These are phyloP conservation scores for Falco peregrinus DNA, from an alignment of 2,797 vertebrate species.

Conservation along the genomic window DNA sequence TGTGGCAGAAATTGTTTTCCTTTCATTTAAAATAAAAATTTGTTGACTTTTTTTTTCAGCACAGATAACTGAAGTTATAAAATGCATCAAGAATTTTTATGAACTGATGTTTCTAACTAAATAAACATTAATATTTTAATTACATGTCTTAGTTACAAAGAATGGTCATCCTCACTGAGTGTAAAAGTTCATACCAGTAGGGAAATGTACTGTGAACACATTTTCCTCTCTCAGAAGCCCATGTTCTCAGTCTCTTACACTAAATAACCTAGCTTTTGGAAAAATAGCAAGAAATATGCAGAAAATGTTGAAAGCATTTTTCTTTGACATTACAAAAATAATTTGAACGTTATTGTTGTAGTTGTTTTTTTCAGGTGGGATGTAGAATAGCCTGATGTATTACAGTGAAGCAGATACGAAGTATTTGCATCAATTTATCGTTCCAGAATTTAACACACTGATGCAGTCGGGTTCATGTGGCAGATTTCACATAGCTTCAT, in stretches of 20 bases:
- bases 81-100: neutral
- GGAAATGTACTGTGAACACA: neutral
- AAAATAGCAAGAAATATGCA: neutral
- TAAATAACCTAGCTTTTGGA: neutral
- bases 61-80: neutral
- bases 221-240: neutral
- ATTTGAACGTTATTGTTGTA: neutral
- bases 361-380: neutral
- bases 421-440: neutral
- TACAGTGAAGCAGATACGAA: neutral
- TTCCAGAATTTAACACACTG: neutral
- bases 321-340: neutral
- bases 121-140: neutral
- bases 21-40: neutral
- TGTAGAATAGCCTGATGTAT: neutral
- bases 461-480: neutral
- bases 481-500: neutral
- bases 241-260: neutral
- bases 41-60: neutral
- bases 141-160: neutral
- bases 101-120: neutral
- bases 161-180: neutral
- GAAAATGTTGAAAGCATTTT: neutral
- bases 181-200: neutral
- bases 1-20: neutral